These are phyloP conservation scores for Dendropsophus ebraccatus DNA, from an alignment of 2,113 vertebrate genomes.

Conservation along the genomic window DNA sequence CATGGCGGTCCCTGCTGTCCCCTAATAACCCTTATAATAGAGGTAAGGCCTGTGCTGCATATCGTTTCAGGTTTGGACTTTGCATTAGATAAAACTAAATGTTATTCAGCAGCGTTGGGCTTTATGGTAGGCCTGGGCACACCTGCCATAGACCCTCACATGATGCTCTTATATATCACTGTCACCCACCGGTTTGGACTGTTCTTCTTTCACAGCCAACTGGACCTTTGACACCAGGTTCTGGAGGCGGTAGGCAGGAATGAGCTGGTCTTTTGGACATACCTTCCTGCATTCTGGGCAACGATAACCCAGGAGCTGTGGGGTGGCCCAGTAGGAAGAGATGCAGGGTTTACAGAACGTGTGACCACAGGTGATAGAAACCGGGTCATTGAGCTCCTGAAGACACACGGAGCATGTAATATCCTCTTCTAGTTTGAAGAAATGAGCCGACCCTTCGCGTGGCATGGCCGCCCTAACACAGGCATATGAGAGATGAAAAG, in stretches of 20 bases:
- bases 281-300: slow-evolving; percentile 79
- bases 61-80: background rate
- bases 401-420: slow-evolving; percentile 77
- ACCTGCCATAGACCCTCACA: background rate
- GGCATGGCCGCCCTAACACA: background rate
- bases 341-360: slow-evolving; percentile 78
- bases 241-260: slow-evolving; percentile 33
- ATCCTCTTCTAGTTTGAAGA: slow-evolving; percentile 71
- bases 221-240: slow-evolving; percentile 28
- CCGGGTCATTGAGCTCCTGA: slow-evolving; percentile 76
- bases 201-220: slow-evolving; percentile 14
- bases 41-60: background rate
- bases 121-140: background rate
- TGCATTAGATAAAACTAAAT: background rate
- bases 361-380: slow-evolving; percentile 76
- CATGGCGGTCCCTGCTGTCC: background rate
- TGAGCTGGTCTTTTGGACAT: slow-evolving; percentile 60
- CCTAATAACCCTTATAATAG: background rate
- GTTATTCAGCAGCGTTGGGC: background rate
- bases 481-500: background rate
- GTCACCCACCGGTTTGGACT: slow-evolving; percentile 19
- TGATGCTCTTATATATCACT: background rate
- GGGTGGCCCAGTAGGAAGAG: slow-evolving; percentile 69
- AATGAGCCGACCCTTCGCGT: background rate
- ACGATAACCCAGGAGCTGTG: slow-evolving; percentile 45